Percentiles rank a stretch among this genome's conserved stretches.
phyloP scores from a whole-genome alignment of 2,888 invertebrate genomes.

The Melolontha melolontha region DNA sequence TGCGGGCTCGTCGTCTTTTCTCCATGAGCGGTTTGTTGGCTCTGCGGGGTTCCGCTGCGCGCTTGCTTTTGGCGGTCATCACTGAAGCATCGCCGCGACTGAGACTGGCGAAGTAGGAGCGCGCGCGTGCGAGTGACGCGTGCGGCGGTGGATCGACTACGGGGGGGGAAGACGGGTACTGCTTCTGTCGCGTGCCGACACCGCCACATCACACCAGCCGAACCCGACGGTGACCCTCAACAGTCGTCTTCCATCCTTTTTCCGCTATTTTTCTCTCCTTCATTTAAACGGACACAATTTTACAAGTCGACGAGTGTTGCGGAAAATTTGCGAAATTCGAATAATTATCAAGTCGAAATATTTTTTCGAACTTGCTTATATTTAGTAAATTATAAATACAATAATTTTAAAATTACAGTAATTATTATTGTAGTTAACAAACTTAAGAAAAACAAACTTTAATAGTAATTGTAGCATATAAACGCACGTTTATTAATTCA shows the following conservation, averaged over 20 bases:
- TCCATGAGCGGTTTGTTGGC: slow-evolving; percentile 85
- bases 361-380: neutral
- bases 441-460: too few relatives aligned
- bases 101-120: slow-evolving; percentile 46
- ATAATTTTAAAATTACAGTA: too few relatives aligned
- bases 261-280: neutral
- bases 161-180: slow-evolving; percentile 55
- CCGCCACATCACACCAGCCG: slow-evolving; percentile 65
- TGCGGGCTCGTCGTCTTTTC: slow-evolving; percentile 78
- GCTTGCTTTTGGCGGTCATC: slow-evolving; percentile 63
- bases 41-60: slow-evolving; percentile 66
- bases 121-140: slow-evolving; percentile 55
- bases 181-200: slow-evolving; percentile 67
- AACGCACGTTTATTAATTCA: too few relatives aligned
- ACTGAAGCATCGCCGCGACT: slow-evolving; percentile 48
- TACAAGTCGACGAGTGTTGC: slow-evolving; percentile 8
- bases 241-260: slow-evolving; percentile 22
- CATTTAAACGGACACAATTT: too few relatives aligned
- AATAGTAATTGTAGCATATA: too few relatives aligned
- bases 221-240: slow-evolving; percentile 50
- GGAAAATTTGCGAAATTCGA: slow-evolving; percentile 12
- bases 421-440: too few relatives aligned
- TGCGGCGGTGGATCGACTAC: slow-evolving; percentile 53
- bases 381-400: too few relatives aligned
- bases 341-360: neutral